These are phyloP conservation scores for Bactericera cockerelli DNA, from an alignment of 1,140 invertebrate species.

Conservation along the genomic window DNA sequence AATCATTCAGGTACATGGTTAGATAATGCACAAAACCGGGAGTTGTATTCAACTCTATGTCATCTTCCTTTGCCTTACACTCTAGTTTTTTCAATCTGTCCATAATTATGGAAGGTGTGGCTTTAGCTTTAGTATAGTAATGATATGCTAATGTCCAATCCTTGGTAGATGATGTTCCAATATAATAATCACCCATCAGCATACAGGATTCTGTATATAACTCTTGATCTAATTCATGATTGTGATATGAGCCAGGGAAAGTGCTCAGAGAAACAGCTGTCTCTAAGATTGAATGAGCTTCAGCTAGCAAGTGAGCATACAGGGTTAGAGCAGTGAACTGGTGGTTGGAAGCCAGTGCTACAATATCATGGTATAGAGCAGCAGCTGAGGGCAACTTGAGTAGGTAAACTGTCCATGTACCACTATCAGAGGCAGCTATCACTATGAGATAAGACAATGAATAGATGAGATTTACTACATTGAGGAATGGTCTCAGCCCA, in stretches of 20 bases:
- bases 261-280: conserved; percentile 21
- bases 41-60: conserved; percentile 14
- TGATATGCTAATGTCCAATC: conserved; percentile 42
- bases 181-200: conserved; percentile 44
- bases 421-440: conserved; percentile 40
- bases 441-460: conserved; percentile 45
- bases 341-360: conserved; percentile 45
- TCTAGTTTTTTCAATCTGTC: conserved; percentile 28
- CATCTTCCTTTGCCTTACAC: conserved; percentile 21
- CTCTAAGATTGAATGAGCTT: conserved; percentile 45
- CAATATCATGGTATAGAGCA: conserved; percentile 45
- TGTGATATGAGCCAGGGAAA: conserved; percentile 4
- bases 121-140: conserved; percentile 39
- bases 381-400: conserved; percentile 41
- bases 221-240: conserved; percentile 27
- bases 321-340: conserved; percentile 32
- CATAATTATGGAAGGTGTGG: conserved; percentile 34
- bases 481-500: conserved; percentile 53
- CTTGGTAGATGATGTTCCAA: conserved; percentile 33
- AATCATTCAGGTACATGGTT: conserved; percentile 28
- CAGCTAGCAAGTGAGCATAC: conserved; percentile 46
- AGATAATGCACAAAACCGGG: conserved; percentile 37
- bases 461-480: conserved; percentile 45
- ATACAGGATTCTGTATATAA: conserved; percentile 42
- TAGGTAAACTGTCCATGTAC: conserved; percentile 46